Evolutionary conservation across 2,113 vertebrate genomes (phyloP).

Genomic region (Bos taurus): ARS-UCD2.0 NC_037338.1:104427501-104428000

Average conservation of each 20-base stretch:
- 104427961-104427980: neutral
- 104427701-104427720: neutral
- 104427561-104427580: neutral
- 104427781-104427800: conserved; percentile 31
- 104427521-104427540: conserved; percentile 33
- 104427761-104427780: conserved; percentile 18
- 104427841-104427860: rapidly evolving
- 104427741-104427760: neutral
- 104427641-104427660: neutral
- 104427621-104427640: rapidly evolving
- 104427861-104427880: rapidly evolving
- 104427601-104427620: rapidly evolving
- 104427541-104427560: neutral
- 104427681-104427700: neutral
- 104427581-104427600: rapidly evolving
- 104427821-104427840: neutral
- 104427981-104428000: neutral
- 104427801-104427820: neutral
- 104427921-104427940: neutral
- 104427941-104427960: neutral
- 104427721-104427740: conserved; percentile 11
- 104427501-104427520: conserved; percentile 34
- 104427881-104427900: neutral
- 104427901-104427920: neutral
- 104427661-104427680: neutral